Evolutionary conservation across 2,797 vertebrate species (phyloP).

Genomic region (Neostethus bicornis): DNA sequence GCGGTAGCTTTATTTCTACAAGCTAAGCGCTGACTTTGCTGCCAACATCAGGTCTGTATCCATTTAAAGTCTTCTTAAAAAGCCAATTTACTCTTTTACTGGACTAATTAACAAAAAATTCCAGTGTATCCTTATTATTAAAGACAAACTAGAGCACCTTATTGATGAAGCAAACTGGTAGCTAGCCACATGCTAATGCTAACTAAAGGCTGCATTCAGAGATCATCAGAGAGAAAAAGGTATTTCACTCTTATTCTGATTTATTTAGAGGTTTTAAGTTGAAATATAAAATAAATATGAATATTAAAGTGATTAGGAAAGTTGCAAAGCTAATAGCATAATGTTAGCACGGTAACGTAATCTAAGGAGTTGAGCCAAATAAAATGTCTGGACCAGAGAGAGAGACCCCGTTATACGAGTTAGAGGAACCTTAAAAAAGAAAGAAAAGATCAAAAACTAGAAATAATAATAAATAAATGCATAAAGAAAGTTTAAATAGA

Average conservation of each 20-base stretch:
- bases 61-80: not conserved
- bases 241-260: no score
- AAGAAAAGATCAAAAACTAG: no score
- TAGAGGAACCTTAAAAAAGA: not conserved
- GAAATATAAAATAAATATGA: no score
- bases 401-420: not conserved
- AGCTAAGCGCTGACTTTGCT: slow-evolving; percentile 34
- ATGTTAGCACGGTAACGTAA: slow-evolving; percentile 38
- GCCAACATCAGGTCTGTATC: slow-evolving; percentile 60
- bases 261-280: no score
- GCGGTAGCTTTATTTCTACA: slow-evolving; percentile 34
- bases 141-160: slow-evolving; percentile 18
- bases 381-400: slow-evolving; percentile 1
- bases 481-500: no score
- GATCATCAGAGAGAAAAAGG: not conserved
- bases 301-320: not conserved
- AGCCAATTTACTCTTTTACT: accelerated
- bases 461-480: no score
- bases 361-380: slow-evolving; percentile 42
- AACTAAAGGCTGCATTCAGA: slow-evolving; percentile 32
- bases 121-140: not conserved
- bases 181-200: slow-evolving; percentile 45
- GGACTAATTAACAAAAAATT: not conserved
- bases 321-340: slow-evolving; percentile 10
- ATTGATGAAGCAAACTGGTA: slow-evolving; percentile 37